Evolutionary conservation across 2,888 invertebrate species (phyloP), one percentile per base, ranked within the genome.

Genomic region (Limnephilus lunatus): DNA sequence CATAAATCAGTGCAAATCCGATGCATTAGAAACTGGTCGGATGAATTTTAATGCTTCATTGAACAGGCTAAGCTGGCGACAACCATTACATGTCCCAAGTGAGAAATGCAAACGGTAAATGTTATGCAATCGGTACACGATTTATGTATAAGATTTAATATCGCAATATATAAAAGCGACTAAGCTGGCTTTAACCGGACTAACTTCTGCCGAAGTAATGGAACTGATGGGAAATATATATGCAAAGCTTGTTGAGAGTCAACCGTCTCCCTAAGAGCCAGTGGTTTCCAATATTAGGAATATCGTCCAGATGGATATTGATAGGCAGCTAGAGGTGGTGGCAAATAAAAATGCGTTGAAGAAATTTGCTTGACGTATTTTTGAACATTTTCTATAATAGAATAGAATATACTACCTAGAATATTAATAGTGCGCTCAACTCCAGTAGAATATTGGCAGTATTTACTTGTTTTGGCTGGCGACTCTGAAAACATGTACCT

Each of bases 1-100:
- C 53, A 88, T 88, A 88, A 88, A 88, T 88, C 87, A 88, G 68
- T 32, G 87, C 87, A 88, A 88, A 88, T 88, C 15, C 48, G 5
- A n/a, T 19, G 31, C 87, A 53, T 5, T 53, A 15, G 82, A 82
- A 68, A 39, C 81, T 44, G 25, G 89, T 39, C 30, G 39, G 2
- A 32, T 35, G 81, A 89, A 89, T 89, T 89, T 81, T 39, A 89
- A 89, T 89, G 30, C 81, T 39, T 12, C 5, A 89, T 89, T 89
- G 81, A 44, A 81, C 89, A n/a, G 32, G 68, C 88, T 68, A 35
- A 31, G 19, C 68, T 32, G 68, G 88, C 31, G 88, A 53, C 88
- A 31, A 53, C 88, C 31, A 30, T 31, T 83, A 53, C 53, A 68
- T 39, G 85, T 39, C 35, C 25, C 31, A 80, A 35, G 88, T 88